Evolutionary conservation across 1,140 invertebrate genomes (phyloP).

Genomic region (Rhopalosiphum maidis): DNA sequence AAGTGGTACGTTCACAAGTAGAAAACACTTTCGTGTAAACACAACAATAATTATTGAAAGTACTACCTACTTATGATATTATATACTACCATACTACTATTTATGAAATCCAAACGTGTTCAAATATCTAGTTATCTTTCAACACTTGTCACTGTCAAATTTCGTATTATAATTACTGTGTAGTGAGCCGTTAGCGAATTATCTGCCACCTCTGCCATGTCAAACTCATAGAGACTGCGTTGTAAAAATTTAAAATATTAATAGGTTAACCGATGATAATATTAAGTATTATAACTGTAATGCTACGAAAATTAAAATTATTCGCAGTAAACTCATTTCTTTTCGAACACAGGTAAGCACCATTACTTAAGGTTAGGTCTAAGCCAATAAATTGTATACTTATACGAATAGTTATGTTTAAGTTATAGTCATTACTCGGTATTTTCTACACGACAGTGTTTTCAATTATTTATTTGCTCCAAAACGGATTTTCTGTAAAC

Average conservation of each 20-base stretch:
- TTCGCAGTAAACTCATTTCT: neutral
- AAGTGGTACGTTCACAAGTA: neutral
- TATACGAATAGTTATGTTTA: neutral
- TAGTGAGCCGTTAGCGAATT: neutral
- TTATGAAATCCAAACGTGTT: neutral
- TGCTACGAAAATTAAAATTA: too few species aligned
- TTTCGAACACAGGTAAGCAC: neutral
- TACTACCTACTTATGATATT: too few species aligned
- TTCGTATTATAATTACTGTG: neutral
- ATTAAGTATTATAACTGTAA: too few species aligned
- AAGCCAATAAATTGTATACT: too few species aligned
- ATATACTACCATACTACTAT: too few species aligned
- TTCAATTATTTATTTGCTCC: neutral
- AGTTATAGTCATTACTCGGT: neutral
- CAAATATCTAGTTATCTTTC: neutral
- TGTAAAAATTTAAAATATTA: too few species aligned
- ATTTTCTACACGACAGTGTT: neutral
- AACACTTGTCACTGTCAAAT: neutral
- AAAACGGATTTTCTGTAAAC: neutral
- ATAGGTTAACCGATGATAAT: too few species aligned
- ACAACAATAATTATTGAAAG: too few species aligned
- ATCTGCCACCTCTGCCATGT: neutral
- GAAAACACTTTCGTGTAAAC: neutral
- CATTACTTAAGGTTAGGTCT: neutral
- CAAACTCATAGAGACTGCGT: too few species aligned